Evolutionary conservation across 2,797 vertebrate genomes (phyloP).

Genomic region (Oryzias dopingdopingensis): DNA sequence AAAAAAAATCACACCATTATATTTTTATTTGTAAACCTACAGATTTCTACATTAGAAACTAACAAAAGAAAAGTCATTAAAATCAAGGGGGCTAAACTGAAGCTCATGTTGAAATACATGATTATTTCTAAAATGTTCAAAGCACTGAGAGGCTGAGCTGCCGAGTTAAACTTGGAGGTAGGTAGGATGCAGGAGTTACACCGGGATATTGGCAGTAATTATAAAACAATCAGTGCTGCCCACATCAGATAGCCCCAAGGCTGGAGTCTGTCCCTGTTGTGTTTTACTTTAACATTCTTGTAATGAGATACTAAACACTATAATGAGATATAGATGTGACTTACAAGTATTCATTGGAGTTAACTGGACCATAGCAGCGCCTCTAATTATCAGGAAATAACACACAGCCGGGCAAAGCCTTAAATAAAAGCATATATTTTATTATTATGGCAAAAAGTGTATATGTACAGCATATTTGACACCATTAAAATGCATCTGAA

Average conservation of each 20-base stretch:
- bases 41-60: no score
- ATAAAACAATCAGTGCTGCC: conserved; percentile 39
- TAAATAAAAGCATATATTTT: conserved; percentile 73
- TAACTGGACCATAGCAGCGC: conserved; percentile 20
- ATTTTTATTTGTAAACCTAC: no score
- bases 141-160: no score
- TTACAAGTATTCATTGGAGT: conserved; percentile 51
- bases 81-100: no score
- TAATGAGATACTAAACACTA: conserved; percentile 34
- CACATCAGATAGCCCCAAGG: conserved; percentile 32
- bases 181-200: conserved; percentile 5
- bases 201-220: conserved; percentile 19
- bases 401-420: conserved; percentile 41
- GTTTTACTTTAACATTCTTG: conserved; percentile 49
- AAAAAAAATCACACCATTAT: no score
- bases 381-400: conserved; percentile 12
- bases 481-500: conserved; percentile 77
- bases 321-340: conserved; percentile 49
- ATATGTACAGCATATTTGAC: conserved; percentile 77
- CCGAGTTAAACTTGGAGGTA: not conserved
- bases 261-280: conserved; percentile 38
- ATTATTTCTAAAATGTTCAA: no score
- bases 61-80: no score
- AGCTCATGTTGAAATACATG: no score
- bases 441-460: conserved; percentile 81